Percentiles rank a stretch among this genome's conserved stretches.
Conservation (phyloP, 2,797 vertebrate species). For the Amblyraja radiata region DNA sequence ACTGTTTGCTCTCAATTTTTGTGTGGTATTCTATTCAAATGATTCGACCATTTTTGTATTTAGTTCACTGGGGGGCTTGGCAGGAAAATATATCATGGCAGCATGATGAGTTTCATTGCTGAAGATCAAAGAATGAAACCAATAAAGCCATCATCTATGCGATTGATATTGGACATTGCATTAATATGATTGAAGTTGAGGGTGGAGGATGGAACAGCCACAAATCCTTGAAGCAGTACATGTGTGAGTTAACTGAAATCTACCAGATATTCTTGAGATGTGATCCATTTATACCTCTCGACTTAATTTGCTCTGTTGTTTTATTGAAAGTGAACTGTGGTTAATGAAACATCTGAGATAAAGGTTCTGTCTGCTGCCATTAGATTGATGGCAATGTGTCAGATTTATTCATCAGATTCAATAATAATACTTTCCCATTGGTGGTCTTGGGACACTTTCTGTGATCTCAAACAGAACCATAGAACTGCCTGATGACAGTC, state of each 20-base stretch:
- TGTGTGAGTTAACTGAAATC: background rate
- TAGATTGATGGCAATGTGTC: no score
- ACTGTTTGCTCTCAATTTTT: no score
- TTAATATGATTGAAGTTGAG: slow-evolving; percentile 1
- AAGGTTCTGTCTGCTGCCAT: no score
- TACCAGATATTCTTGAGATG: background rate
- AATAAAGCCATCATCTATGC: background rate
- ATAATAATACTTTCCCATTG: no score
- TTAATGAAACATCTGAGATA: no score
- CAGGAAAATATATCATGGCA: background rate
- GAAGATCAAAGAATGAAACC: background rate
- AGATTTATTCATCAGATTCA: no score
- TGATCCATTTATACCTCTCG: background rate
- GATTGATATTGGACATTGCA: background rate
- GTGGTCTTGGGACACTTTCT: no score
- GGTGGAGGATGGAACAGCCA: background rate
- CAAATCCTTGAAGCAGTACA: background rate
- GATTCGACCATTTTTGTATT: background rate
- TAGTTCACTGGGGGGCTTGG: background rate
- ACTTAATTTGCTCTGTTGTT: no score
- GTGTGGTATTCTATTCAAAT: background rate
- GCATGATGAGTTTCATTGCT: background rate
- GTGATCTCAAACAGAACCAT: no score
- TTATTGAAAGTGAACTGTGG: no score
- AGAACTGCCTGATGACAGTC: no score